Percentiles rank a stretch among this genome's conserved stretches.
These are phyloP conservation scores for Oxyscelio sp. DNA, from an alignment of 2,888 invertebrate genomes.

Conservation along the genomic window DNA sequence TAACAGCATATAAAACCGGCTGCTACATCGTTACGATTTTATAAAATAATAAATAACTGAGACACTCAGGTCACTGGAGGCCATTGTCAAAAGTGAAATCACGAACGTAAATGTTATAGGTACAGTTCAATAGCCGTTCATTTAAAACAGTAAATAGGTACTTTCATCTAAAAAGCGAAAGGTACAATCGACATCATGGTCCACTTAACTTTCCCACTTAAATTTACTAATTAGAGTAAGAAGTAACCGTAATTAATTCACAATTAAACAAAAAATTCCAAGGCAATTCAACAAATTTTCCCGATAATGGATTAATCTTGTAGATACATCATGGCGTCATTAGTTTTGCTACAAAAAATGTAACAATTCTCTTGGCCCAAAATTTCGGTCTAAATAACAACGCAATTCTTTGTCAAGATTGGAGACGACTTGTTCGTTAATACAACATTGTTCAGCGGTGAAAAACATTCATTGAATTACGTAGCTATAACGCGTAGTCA, in stretches of 20 bases:
- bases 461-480: slow-evolving; percentile 33
- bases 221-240: slow-evolving; percentile 52
- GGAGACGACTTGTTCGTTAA: slow-evolving; percentile 21
- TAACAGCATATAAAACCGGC: too few species aligned
- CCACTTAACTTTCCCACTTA: slow-evolving; percentile 52
- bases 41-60: slow-evolving; percentile 52
- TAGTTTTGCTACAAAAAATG: too few species aligned
- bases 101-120: slow-evolving; percentile 75
- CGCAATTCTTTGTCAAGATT: background rate
- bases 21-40: slow-evolving; percentile 42
- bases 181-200: slow-evolving; percentile 49
- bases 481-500: slow-evolving; percentile 51
- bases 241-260: background rate
- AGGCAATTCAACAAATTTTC: background rate
- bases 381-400: background rate
- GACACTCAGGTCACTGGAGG: slow-evolving; percentile 81
- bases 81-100: slow-evolving; percentile 89
- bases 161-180: slow-evolving; percentile 79
- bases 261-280: background rate
- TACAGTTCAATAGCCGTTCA: slow-evolving; percentile 76
- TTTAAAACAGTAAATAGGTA: slow-evolving; percentile 79
- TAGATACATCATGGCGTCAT: background rate
- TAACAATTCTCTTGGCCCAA: too few species aligned
- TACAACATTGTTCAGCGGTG: background rate
- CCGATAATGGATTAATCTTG: background rate